Evolutionary conservation across 2,113 vertebrate species (phyloP).

Genomic region (Boleophthalmus pectinirostris): DNA sequence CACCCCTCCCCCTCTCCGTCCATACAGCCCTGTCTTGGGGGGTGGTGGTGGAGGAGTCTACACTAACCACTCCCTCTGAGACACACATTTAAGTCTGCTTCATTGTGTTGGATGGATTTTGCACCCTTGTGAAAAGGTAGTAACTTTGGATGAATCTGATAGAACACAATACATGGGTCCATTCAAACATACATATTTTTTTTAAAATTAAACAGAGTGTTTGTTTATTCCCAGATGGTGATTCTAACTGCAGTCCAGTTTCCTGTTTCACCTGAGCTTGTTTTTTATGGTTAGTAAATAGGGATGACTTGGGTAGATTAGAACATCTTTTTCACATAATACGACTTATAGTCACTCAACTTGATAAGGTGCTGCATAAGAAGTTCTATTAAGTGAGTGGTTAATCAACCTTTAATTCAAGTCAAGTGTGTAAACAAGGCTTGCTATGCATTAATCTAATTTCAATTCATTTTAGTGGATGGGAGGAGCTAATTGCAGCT

Average conservation of each 20-base stretch:
- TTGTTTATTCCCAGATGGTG: no score
- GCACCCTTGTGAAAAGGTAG: not conserved
- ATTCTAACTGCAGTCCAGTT: no score
- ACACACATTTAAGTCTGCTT: slow-evolving; percentile 21
- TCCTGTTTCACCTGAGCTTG: no score
- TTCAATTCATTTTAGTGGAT: not conserved
- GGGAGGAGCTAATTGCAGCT: not conserved
- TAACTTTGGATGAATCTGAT: not conserved
- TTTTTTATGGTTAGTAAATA: not conserved
- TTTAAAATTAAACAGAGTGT: no score
- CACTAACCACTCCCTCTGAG: not conserved
- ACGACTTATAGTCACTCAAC: not conserved
- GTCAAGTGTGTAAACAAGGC: not conserved
- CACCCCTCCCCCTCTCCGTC: slow-evolving; percentile 15
- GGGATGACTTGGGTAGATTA: not conserved
- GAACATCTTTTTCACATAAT: no score
- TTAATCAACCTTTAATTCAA: not conserved
- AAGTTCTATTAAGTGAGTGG: no score
- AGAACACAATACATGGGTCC: not conserved
- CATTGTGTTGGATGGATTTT: slow-evolving; percentile 40
- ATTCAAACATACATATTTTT: no score
- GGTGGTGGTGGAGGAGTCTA: no score
- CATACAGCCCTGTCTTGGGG: slow-evolving; percentile 1
- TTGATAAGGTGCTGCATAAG: not conserved
- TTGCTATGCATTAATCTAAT: not conserved